Base-by-base conservation (phyloP, 2,113 vertebrate genomes). In the Oncorhynchus tshawytscha region DNA sequence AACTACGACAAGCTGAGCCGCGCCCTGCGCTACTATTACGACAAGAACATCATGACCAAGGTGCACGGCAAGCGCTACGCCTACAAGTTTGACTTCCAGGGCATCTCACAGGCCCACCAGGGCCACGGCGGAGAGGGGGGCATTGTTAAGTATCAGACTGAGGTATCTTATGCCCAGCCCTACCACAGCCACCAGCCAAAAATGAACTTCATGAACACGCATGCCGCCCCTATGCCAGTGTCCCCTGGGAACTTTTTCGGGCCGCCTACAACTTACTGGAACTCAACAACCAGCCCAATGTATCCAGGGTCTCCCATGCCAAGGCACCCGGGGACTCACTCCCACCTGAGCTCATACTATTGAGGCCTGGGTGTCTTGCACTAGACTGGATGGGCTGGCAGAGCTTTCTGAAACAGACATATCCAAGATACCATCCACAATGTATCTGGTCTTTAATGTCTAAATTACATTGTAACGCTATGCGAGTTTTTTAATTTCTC, bases 11-110 rank as follows among this genome's bases (percentile, higher is more conserved):
- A 94, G 87, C 84, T 92, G 86, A 93, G 91, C 78, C 92, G 93
- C 0, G 92, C 93, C 0, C 85, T 93, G 75, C 92, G 92, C 74
- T 94, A 92, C 89, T 95, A 93, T 87, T 93, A 93, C 1, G 94
- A 94, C 93, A 96, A 95, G 82, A 95, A 93, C 89, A 94, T 94
- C 88, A 94, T 94, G 93, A 94, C 91, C 71, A 94, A 94, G 79
- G 93, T 95, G 80, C 95, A 95, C 24, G 92, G 93, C 77, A 94
- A 94, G 82, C 88, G 93, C 74, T 94, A 93, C 67, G 93, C 92
- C 74, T 93, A 95, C 90, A 92, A 91, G 79, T 93, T 93, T 73
- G 91, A 93, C 90, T 95, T 93, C 91, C 90, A 93, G 24, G 89
- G 94, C 78, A 94, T 95, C 85, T 92, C 90, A 12, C 87, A 92